Percentiles rank a stretch among this genome's conserved stretches.
phyloP scores from a whole-genome alignment of 2,797 vertebrate genomes.

The Aselliscus stoliczkanus region DNA sequence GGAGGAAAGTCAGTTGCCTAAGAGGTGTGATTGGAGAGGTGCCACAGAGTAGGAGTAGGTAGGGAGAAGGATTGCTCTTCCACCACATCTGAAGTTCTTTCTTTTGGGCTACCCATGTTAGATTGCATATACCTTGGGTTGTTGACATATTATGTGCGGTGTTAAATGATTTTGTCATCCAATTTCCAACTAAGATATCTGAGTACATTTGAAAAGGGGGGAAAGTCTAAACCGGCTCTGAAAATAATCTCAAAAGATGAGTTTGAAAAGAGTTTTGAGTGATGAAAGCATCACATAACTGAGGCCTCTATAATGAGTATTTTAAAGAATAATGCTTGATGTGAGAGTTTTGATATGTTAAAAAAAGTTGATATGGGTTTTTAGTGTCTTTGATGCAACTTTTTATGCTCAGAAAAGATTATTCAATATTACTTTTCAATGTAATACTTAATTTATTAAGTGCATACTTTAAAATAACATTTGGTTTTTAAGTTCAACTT shows the following conservation, averaged over 20 bases:
- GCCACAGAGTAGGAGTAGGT: not conserved
- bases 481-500: not conserved
- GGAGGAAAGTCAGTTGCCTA: not conserved
- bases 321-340: not conserved
- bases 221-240: not conserved
- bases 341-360: not conserved
- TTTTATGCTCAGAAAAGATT: not conserved
- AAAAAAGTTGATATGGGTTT: not conserved
- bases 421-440: not conserved
- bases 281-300: not conserved
- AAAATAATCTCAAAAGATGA: conserved; percentile 9
- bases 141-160: not conserved
- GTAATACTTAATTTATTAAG: not conserved
- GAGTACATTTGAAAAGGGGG: not conserved
- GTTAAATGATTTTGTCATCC: not conserved
- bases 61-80: not conserved
- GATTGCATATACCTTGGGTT: not conserved
- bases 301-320: not conserved
- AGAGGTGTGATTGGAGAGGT: not conserved
- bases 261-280: not conserved
- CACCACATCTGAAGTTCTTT: not conserved
- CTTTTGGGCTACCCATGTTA: not conserved
- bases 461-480: not conserved
- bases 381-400: not conserved
- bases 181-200: not conserved